Evolutionary conservation across 2,888 invertebrate species (phyloP), one percentile per base, ranked within the genome.

Genomic region (Panorpa germanica): DNA sequence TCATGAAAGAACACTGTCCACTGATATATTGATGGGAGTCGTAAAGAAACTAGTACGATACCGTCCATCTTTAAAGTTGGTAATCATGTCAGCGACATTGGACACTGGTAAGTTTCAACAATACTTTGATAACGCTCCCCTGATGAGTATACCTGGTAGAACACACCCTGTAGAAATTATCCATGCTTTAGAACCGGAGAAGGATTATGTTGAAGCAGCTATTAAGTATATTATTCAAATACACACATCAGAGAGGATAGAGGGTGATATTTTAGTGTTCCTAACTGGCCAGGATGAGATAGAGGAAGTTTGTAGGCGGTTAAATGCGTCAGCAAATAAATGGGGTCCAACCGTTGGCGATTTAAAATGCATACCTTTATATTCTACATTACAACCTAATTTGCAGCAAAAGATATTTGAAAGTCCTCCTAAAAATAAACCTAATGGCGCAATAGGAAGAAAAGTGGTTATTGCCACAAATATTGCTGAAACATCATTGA

Each of bases 131-230:
- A 71, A 75, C 45, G 81, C 81, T 3, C 83, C 83, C 1, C 50
- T 86, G 38, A 76, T 86, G 73, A 77, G 73, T 43, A 80, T 85
- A 12, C 83, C 83, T 28, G 83, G 83, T 11, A 59, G 83, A 42
- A 83, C 82, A 1, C 80, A 81, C 55, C 82, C 82, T 10, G 83
- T 85, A 2, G 83, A 85, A 53, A 83, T 85, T 40, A 83, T 81
- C 52, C 85, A 82, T 53, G 83, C 83, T 0, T 81, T 80, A 1
- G 82, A 83, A 47, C 80, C 83, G 1, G 83, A 85, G 53, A 53
- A 77, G 30, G 83, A 85, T 47, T 85, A 85, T 49, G 51, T 85
- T 33, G 83, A 85, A 53, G 83, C 83, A 5, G 78, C 83, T 4
- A 81, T 85, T 36, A 55, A 81, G 39, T 83, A 83, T 2, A 82